phyloP scores from a whole-genome alignment of 64 coral and sea anemone species.

The Pocillopora damicornis region DNA sequence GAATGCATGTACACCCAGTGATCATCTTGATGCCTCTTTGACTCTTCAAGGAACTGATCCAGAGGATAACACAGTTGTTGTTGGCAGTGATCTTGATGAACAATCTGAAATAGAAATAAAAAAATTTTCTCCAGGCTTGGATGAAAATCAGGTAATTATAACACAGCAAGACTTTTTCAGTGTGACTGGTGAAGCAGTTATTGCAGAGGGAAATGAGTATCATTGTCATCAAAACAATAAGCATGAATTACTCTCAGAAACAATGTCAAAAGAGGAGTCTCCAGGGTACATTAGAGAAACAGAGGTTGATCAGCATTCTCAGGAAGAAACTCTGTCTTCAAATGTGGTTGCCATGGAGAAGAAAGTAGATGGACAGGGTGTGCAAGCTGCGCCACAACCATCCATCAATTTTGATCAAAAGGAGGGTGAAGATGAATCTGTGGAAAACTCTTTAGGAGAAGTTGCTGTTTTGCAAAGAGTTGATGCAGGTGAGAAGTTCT shows the following conservation, averaged over 20 bases:
- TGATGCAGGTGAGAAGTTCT: slow-evolving; percentile 15
- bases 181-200: not conserved
- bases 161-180: not conserved
- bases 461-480: slow-evolving; percentile 5
- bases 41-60: not conserved
- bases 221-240: not conserved
- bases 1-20: not conserved
- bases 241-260: not conserved
- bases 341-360: not conserved
- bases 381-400: not conserved
- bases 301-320: not conserved
- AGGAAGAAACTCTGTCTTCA: not conserved
- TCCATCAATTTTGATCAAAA: not conserved
- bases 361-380: not conserved
- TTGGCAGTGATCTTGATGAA: not conserved
- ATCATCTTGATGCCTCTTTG: not conserved
- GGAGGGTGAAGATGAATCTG: not conserved
- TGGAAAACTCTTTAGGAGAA: not conserved
- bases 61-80: not conserved
- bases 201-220: not conserved
- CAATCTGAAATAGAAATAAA: not conserved
- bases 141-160: not conserved
- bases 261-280: not conserved
- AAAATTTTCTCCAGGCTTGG: not conserved
- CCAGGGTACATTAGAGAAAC: not conserved